Conservation (phyloP, 53 echinoderm and acorn worm species). For the Hippasteria phrygiana region DNA sequence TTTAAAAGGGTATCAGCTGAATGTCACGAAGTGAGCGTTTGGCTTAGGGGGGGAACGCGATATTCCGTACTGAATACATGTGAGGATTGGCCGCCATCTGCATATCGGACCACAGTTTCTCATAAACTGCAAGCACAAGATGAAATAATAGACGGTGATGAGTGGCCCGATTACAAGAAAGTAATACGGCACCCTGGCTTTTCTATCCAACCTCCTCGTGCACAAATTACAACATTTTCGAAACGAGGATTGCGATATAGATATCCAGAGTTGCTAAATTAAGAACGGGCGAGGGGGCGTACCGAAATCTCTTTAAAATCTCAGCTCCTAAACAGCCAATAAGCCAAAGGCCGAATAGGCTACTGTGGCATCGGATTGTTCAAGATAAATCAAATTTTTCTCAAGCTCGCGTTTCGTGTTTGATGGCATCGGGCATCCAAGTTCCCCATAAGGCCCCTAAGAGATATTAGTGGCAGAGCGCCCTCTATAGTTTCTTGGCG, state of each 20-base stretch:
- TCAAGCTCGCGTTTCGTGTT: too few species aligned
- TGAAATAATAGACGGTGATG: not conserved
- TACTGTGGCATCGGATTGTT: too few species aligned
- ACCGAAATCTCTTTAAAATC: too few species aligned
- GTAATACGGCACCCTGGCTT: not conserved
- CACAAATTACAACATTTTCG: not conserved
- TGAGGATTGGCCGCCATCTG: not conserved
- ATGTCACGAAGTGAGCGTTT: slow-evolving; percentile 43
- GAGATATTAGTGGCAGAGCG: too few species aligned
- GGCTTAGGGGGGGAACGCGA: slow-evolving; percentile 20
- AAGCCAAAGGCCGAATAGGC: too few species aligned
- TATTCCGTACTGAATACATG: not conserved
- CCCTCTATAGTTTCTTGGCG: too few species aligned
- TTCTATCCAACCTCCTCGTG: not conserved
- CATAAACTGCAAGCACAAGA: not conserved
- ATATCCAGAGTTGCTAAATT: too few species aligned
- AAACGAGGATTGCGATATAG: not conserved
- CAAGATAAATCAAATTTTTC: too few species aligned
- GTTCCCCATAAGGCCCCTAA: too few species aligned
- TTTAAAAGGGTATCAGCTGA: slow-evolving; percentile 26
- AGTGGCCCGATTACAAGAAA: not conserved
- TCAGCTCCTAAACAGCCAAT: too few species aligned
- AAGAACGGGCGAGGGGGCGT: not conserved
- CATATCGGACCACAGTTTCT: not conserved
- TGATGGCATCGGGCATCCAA: too few species aligned